These are phyloP conservation scores for Bolinopsis microptera DNA, from an alignment of 37 sponge, comb jelly and placozoan genomes.

Conservation along the genomic window DNA sequence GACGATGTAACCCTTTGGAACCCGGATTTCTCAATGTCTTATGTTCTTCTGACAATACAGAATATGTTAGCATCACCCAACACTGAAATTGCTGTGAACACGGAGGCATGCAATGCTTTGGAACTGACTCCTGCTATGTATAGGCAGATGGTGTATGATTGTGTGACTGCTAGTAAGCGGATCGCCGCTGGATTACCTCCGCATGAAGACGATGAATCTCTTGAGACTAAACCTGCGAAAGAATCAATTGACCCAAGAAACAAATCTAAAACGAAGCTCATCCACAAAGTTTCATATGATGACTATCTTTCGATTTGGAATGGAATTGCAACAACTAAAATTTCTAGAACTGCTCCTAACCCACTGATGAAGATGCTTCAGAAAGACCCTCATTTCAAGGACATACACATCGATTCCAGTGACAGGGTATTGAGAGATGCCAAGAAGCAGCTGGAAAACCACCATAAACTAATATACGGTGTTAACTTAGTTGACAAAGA, in stretches of 20 bases:
- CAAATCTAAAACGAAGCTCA: neutral
- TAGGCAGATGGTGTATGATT: slow-evolving; percentile 60
- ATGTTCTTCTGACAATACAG: slow-evolving; percentile 57
- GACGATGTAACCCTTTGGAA: slow-evolving; percentile 63
- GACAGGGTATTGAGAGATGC: slow-evolving; percentile 47
- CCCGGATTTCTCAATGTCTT: slow-evolving; percentile 30
- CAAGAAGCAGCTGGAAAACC: slow-evolving; percentile 49
- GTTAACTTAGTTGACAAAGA: slow-evolving; percentile 10
- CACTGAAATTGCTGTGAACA: slow-evolving; percentile 27
- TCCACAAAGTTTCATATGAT: slow-evolving; percentile 31
- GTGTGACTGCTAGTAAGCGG: slow-evolving; percentile 66
- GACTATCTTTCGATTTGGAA: slow-evolving; percentile 47
- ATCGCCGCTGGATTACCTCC: slow-evolving; percentile 64
- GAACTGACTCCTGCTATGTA: slow-evolving; percentile 53
- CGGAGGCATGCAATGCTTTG: slow-evolving; percentile 53
- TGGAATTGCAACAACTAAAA: slow-evolving; percentile 49
- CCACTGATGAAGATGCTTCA: slow-evolving; percentile 32
- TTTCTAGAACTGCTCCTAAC: slow-evolving; percentile 32
- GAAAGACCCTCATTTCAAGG: slow-evolving; percentile 40
- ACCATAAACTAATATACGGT: slow-evolving; percentile 34
- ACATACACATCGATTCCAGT: slow-evolving; percentile 58
- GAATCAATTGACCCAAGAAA: neutral
- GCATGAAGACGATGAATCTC: slow-evolving; percentile 50
- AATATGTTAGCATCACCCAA: slow-evolving; percentile 31
- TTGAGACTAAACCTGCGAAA: neutral